Conservation (phyloP, 2,113 vertebrate genomes). For the Rhinichthys klamathensis region DNA sequence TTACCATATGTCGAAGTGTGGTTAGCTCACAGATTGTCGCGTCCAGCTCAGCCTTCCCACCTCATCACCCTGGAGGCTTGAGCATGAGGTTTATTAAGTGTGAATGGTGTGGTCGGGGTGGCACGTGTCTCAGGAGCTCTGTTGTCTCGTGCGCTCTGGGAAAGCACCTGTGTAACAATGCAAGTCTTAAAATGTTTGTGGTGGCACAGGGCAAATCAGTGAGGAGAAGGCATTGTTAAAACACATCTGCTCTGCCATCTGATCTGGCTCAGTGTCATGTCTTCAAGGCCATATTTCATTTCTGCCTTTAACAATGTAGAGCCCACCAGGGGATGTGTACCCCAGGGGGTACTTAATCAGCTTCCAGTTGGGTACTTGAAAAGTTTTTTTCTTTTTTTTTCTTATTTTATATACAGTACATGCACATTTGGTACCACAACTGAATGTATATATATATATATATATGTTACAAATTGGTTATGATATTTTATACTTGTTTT, state of each 20-base stretch:
- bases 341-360: background rate
- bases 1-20: constrained; percentile 54
- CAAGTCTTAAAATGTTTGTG: constrained; percentile 34
- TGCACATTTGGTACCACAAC: background rate
- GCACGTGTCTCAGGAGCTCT: background rate
- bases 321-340: background rate
- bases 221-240: constrained; percentile 46
- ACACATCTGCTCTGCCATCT: constrained; percentile 60
- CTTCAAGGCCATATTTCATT: constrained; percentile 43
- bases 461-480: background rate
- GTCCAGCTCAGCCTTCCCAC: constrained; percentile 40
- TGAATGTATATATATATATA: no score
- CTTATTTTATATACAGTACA: no score
- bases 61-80: constrained; percentile 47
- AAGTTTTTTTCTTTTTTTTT: background rate
- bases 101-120: constrained; percentile 28
- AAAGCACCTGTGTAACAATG: constrained; percentile 46
- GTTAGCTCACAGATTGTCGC: constrained; percentile 39
- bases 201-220: constrained; percentile 29
- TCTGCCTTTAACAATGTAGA: constrained; percentile 35
- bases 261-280: constrained; percentile 40
- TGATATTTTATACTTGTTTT: background rate
- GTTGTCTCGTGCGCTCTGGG: background rate
- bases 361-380: background rate
- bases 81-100: constrained; percentile 38